Evolutionary conservation across 2,888 invertebrate species (phyloP), one percentile per base, ranked within the genome.

Genomic region (Callimorpha dominula): DNA sequence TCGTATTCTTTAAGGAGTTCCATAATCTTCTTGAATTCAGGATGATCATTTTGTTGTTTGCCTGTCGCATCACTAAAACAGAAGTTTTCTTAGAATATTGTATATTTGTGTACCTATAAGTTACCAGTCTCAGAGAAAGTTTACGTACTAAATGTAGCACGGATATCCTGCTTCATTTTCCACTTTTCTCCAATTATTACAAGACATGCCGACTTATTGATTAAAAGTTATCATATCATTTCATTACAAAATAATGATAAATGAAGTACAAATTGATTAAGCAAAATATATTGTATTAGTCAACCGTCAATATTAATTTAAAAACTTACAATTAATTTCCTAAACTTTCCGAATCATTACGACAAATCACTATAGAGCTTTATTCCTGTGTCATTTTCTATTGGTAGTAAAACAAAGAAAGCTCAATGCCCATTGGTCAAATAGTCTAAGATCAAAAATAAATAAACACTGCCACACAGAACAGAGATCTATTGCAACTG

Each of bases 111-210:
- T 69, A 73, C 70, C 62, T 71, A 69, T 40, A 14, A 69, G 63
- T 63, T 70, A 71, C 69, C 12, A 71, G 73, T 71, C 54, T 71
- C 64, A 72, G 90, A 87, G 89, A 92, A 92, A 92, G 90, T 90
- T 82, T 72, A 91, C 95, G 94, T 91, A 97, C 97, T 96, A 94
- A 75, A 96, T 88, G 85, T 96, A 97, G 89, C 94, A 96, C 12
- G 96, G 96, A 89, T 96, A 96, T 70, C 97, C 97, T 72, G 96
- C 94, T 88, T 96, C 96, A 83, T 96, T 96, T 90, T 96, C 97
- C 72, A 94, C 84, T 90, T 96, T 97, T 85, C 94, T 96, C 96
- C 96, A 97, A 79, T 87, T 89, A 72, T 78, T 89, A 62, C 82
- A 78, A 79, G 87, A 88, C 95, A 95, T 95, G 20, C 42, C 54